Evolutionary conservation across 2,888 invertebrate genomes (phyloP).

Genomic region (Gryllus longicercus): DNA sequence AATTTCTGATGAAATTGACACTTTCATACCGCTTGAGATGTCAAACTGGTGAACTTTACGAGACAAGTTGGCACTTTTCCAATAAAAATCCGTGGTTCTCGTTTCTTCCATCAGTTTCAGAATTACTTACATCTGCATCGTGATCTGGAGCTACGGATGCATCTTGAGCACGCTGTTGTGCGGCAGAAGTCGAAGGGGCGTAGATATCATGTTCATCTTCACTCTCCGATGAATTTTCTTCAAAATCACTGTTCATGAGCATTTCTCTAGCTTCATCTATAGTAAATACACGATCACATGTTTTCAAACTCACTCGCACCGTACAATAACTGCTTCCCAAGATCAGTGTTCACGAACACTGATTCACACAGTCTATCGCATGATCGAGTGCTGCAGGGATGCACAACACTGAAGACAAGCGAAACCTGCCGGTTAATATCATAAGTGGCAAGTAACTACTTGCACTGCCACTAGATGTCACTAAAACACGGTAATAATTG

Average conservation of each 20-base stretch:
- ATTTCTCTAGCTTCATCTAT: not conserved
- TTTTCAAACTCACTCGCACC: too few relatives aligned
- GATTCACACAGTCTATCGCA: too few relatives aligned
- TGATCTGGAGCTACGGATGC: not conserved
- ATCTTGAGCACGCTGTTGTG: not conserved
- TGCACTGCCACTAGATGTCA: too few relatives aligned
- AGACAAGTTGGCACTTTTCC: not conserved
- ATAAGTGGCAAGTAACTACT: too few relatives aligned
- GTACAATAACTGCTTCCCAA: too few relatives aligned
- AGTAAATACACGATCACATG: too few relatives aligned
- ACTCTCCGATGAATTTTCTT: not conserved
- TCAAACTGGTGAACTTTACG: not conserved
- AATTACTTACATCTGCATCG: not conserved
- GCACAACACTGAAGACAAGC: too few relatives aligned
- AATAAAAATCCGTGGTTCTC: not conserved
- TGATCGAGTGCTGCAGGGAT: too few relatives aligned
- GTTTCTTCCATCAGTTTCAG: not conserved
- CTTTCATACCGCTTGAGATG: too few relatives aligned
- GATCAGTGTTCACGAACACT: too few relatives aligned
- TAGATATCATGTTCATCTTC: not conserved
- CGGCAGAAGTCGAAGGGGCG: not conserved
- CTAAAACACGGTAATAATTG: too few relatives aligned
- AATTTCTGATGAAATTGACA: not conserved
- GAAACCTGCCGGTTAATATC: too few relatives aligned
- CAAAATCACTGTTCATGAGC: conserved; percentile 1